These are phyloP conservation scores for Caracal caracal DNA, from an alignment of 2,113 vertebrate genomes.

Conservation along the genomic window DNA sequence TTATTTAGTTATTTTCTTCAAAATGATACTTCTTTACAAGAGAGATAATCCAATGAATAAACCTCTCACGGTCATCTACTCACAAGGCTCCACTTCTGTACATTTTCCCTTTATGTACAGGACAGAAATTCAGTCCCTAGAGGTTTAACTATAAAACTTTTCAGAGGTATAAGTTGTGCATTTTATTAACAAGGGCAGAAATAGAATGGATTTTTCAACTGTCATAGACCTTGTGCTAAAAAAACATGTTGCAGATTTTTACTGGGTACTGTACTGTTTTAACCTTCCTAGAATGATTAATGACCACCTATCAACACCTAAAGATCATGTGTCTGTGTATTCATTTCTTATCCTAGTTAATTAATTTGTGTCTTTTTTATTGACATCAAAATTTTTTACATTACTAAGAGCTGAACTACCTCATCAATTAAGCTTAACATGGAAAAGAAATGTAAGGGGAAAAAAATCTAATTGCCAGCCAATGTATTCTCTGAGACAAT, in stretches of 20 bases:
- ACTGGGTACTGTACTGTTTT: conserved; percentile 1
- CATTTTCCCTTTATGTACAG: conserved; percentile 38
- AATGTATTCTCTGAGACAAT: conserved; percentile 42
- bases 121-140: conserved; percentile 45
- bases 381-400: conserved; percentile 18
- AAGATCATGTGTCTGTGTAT: conserved; percentile 11
- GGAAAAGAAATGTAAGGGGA: not conserved
- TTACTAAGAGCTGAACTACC: conserved; percentile 19
- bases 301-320: conserved; percentile 26
- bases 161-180: not conserved
- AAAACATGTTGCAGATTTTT: conserved; percentile 59
- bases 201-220: conserved; percentile 58
- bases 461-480: not conserved
- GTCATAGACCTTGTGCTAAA: conserved; percentile 56
- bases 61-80: conserved; percentile 53
- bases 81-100: not conserved
- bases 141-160: conserved; percentile 62
- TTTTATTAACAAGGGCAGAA: conserved; percentile 70
- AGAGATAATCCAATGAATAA: not conserved
- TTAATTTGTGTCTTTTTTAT: conserved; percentile 18
- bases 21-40: not conserved
- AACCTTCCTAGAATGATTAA: conserved; percentile 65
- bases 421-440: conserved; percentile 42
- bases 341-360: not conserved
- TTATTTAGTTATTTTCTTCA: conserved; percentile 40